Evolutionary conservation across 2,888 invertebrate genomes (phyloP).

Genomic region (Sphinx pinastri): DNA sequence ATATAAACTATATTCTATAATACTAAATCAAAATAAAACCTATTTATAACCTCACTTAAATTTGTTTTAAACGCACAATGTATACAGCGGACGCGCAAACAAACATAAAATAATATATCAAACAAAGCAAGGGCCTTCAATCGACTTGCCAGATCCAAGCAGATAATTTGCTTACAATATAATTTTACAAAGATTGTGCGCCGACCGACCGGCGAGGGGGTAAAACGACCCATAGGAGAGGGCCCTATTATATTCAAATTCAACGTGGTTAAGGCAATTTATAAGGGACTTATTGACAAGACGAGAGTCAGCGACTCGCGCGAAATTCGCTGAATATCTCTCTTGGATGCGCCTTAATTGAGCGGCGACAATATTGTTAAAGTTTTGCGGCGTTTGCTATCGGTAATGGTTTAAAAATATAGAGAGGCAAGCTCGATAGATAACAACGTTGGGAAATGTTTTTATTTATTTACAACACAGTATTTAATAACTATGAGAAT

Average conservation of each 20-base stretch:
- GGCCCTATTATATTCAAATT: slow-evolving; percentile 83
- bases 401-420: slow-evolving; percentile 6
- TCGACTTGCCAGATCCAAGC: slow-evolving; percentile 72
- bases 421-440: neutral
- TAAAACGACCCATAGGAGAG: slow-evolving; percentile 73
- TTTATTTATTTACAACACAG: too few relatives aligned
- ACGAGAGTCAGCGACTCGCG: slow-evolving; percentile 61
- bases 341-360: slow-evolving; percentile 72
- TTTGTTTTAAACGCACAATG: neutral
- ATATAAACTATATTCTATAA: neutral
- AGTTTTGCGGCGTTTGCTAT: slow-evolving; percentile 49
- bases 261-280: slow-evolving; percentile 78
- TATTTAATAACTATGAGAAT: too few relatives aligned
- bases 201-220: slow-evolving; percentile 71
- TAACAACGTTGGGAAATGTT: too few relatives aligned
- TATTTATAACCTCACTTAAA: neutral
- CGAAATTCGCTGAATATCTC: slow-evolving; percentile 74
- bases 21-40: neutral
- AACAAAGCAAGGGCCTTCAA: slow-evolving; percentile 50
- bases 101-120: slow-evolving; percentile 58
- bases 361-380: slow-evolving; percentile 76
- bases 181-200: slow-evolving; percentile 79
- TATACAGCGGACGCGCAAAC: slow-evolving; percentile 30
- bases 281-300: slow-evolving; percentile 83
- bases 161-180: slow-evolving; percentile 85